phyloP scores from a whole-genome alignment of 2,888 invertebrate genomes.

The Thecophora atra region DNA sequence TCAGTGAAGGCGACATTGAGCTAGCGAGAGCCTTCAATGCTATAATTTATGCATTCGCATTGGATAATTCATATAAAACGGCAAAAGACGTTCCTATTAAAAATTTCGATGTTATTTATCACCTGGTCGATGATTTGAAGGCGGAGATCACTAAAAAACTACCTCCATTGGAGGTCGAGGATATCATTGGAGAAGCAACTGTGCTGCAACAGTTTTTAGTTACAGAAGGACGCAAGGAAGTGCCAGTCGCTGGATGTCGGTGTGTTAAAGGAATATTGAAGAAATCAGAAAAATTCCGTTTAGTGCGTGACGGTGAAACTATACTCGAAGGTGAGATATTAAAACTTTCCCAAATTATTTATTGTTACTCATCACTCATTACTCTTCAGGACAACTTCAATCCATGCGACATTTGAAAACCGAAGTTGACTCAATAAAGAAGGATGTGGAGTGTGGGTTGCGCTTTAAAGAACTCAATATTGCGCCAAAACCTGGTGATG shows the following conservation, averaged over 20 bases:
- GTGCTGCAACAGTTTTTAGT: slow-evolving; percentile 86
- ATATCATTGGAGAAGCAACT: slow-evolving; percentile 83
- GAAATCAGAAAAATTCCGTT: slow-evolving; percentile 73
- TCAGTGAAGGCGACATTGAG: slow-evolving; percentile 85
- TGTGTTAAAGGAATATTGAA: slow-evolving; percentile 82
- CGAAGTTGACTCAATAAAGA: slow-evolving; percentile 84
- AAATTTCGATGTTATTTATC: slow-evolving; percentile 90
- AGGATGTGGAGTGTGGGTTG: slow-evolving; percentile 89
- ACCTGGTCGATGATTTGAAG: slow-evolving; percentile 88
- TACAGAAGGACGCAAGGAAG: slow-evolving; percentile 79
- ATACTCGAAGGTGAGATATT: slow-evolving; percentile 75
- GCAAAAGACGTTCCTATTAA: slow-evolving; percentile 71
- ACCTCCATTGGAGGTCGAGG: slow-evolving; percentile 78
- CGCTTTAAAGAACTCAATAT: slow-evolving; percentile 74
- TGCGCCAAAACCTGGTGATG: slow-evolving; percentile 78
- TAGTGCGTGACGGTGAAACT: slow-evolving; percentile 74
- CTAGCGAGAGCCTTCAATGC: slow-evolving; percentile 80
- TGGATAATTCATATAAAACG: slow-evolving; percentile 68
- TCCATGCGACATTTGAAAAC: slow-evolving; percentile 91
- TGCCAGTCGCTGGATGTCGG: slow-evolving; percentile 89
- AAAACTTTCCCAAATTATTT: slow-evolving; percentile 22
- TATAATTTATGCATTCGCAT: slow-evolving; percentile 90
- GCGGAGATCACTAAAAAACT: slow-evolving; percentile 78
- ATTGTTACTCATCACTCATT: not conserved
- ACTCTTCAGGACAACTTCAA: slow-evolving; percentile 71